Evolutionary conservation across 2,888 invertebrate species (phyloP), one percentile per base, ranked within the genome.

Genomic region (Fragum sueziense): DNA sequence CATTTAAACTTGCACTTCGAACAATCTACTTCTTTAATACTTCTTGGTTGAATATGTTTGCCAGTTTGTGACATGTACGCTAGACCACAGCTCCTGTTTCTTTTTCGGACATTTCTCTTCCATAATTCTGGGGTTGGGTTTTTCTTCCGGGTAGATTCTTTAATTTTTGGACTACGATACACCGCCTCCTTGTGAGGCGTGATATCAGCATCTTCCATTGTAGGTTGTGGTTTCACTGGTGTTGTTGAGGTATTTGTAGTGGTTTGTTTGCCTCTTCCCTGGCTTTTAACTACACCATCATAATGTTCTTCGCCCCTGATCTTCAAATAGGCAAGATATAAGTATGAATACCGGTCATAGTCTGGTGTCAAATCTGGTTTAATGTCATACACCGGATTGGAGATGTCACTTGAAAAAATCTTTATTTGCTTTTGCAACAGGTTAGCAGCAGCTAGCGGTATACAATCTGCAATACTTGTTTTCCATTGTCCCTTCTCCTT

Each of bases 401-500:
- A 20, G 20, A 20, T 52, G 22, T n/a, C n/a, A 52, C 52, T 52
- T 17, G 52, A 52, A 20, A 52, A 20, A 6, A 52, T 22, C 20
- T 52, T 52, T 17, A 52, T 52, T 11, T 17, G 20, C 20, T 11
- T 41, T 11, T 17, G 9, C 11, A 41, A 41, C 17, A 17, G 9
- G 17, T 41, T 41, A 17, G 41, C 41, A 41, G n/a, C 25, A 57
- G 57, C 25, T 17, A 20, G 57, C n/a, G n/a, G 9, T 14, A 57
- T 9, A 22, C 57, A 57, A 57, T 57, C 57, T 22, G 61, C 61
- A n/a, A 27, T 27, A 20, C 61, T 61, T 27, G 61, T 31, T 27
- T 61, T 25, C 61, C 61, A 61, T 22, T 61, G 61, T 29, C 61
- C 61, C 25, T 22, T 27, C 27, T 61, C 33, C 29, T 65, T 65